A percentile compares a stretch with the other conserved stretches of the same genome.
Conservation (phyloP, 2,797 vertebrate species). For the Oceanodroma leucorhoa region DNA sequence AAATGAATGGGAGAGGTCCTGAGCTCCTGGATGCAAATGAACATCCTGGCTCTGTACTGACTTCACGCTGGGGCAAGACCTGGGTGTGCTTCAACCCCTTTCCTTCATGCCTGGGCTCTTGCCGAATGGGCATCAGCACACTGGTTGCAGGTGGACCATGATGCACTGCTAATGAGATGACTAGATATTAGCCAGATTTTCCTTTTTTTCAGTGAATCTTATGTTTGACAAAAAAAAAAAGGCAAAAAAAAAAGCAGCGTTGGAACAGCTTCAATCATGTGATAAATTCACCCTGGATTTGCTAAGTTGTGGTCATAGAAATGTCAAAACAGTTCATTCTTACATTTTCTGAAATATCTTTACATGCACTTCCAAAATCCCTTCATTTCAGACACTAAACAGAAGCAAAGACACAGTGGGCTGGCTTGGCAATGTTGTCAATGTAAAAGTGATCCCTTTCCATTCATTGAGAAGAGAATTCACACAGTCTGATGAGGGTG, state of each 20-base stretch:
- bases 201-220: neutral
- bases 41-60: neutral
- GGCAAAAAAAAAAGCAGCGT: accelerated
- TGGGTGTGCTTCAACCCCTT: neutral
- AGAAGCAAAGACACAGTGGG: neutral
- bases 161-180: neutral
- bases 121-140: neutral
- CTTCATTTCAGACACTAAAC: neutral
- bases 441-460: neutral
- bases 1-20: neutral
- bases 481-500: neutral
- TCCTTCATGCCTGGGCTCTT: neutral
- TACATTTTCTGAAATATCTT: neutral
- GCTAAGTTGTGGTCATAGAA: neutral
- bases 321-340: neutral
- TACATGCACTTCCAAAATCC: neutral
- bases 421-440: neutral
- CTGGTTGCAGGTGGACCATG: neutral
- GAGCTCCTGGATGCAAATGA: neutral
- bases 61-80: neutral
- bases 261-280: neutral
- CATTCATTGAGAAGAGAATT: neutral
- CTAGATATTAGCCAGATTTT: too few relatives aligned
- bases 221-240: neutral
- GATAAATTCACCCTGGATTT: neutral